These are phyloP conservation scores for Cepphus grylle DNA, from an alignment of 2,113 vertebrate genomes.

Conservation along the genomic window DNA sequence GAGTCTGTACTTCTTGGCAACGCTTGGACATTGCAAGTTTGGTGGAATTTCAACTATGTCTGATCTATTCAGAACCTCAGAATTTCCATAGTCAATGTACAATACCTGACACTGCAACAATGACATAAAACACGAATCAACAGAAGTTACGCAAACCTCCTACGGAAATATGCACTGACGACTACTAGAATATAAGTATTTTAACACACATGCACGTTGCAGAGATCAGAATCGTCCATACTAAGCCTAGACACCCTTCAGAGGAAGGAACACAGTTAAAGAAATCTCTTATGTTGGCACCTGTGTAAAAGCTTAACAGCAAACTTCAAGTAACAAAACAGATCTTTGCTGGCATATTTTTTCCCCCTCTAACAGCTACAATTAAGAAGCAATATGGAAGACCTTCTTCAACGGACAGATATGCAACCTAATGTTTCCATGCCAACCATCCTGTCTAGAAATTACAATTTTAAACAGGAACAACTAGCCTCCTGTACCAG, in stretches of 20 bases:
- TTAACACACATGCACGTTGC: neutral
- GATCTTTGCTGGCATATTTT: neutral
- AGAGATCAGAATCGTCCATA: neutral
- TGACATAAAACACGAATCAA: neutral
- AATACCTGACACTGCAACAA: slow-evolving; percentile 69
- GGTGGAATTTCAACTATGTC: slow-evolving; percentile 76
- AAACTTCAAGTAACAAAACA: neutral
- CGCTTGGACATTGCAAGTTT: slow-evolving; percentile 56
- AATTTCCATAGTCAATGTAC: slow-evolving; percentile 82
- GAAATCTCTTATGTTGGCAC: neutral
- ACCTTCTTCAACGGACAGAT: neutral
- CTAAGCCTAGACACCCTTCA: neutral
- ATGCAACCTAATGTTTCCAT: neutral
- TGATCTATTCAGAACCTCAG: slow-evolving; percentile 70
- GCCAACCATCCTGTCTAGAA: neutral
- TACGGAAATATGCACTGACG: neutral
- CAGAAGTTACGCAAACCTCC: neutral
- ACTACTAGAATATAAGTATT: neutral
- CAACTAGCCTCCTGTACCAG: neutral
- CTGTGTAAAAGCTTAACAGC: neutral
- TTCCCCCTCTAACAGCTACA: neutral
- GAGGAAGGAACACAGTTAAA: neutral
- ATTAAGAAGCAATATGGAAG: neutral
- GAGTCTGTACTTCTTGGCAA: slow-evolving; percentile 76
- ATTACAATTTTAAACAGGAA: neutral